These are phyloP conservation scores for Polia nebulosa DNA, from an alignment of 2,888 invertebrate genomes.

Conservation along the genomic window DNA sequence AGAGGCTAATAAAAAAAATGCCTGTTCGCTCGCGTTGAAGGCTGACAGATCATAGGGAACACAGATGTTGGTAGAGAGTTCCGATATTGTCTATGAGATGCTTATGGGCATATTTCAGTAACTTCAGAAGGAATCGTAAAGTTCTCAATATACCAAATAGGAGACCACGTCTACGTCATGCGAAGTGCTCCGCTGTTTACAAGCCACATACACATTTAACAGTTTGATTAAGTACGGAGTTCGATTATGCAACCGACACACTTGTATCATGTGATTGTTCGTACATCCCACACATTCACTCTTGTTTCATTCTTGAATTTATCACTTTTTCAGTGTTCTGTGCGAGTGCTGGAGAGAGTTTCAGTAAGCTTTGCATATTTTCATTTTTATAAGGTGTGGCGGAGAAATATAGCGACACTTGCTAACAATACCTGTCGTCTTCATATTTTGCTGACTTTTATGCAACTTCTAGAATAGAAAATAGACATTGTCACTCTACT, in stretches of 20 bases:
- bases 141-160: slow-evolving; percentile 14
- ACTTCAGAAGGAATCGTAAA: slow-evolving; percentile 39
- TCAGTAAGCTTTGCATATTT: slow-evolving; percentile 36
- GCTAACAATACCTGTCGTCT: slow-evolving; percentile 9
- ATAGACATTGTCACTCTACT: slow-evolving; percentile 1
- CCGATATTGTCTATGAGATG: background rate
- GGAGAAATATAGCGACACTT: slow-evolving; percentile 21
- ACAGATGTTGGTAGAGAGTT: background rate
- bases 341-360: slow-evolving; percentile 23
- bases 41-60: background rate
- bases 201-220: slow-evolving; percentile 36
- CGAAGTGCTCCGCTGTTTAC: slow-evolving; percentile 18
- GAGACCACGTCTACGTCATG: slow-evolving; percentile 10
- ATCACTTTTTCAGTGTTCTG: slow-evolving; percentile 23
- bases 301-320: slow-evolving; percentile 30
- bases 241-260: slow-evolving; percentile 34
- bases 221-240: slow-evolving; percentile 50
- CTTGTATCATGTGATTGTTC: slow-evolving; percentile 23
- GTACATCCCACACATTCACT: slow-evolving; percentile 19
- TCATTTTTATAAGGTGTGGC: slow-evolving; percentile 26
- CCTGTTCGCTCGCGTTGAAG: background rate
- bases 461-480: background rate
- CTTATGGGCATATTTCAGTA: slow-evolving; percentile 6
- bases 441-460: slow-evolving; percentile 8
- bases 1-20: background rate